These are phyloP conservation scores for Lasiommata megera DNA, from an alignment of 2,888 invertebrate species.

Conservation along the genomic window DNA sequence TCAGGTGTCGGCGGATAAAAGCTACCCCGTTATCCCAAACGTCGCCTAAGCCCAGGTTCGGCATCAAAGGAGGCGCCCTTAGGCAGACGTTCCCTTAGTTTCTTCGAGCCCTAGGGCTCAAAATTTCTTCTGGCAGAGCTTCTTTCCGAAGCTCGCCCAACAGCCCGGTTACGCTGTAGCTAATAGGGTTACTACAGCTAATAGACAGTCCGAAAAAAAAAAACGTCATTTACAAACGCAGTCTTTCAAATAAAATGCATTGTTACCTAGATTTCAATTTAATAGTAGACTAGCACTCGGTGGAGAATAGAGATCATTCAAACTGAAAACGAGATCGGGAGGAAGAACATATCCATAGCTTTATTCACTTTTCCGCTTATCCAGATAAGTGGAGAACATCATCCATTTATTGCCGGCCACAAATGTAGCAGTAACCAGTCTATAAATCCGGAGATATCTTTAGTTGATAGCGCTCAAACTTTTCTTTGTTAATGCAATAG, in stretches of 20 bases:
- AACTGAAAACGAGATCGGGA: constrained; percentile 29
- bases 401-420: constrained; percentile 18
- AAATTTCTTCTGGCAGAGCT: too few species aligned
- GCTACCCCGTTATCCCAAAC: too few species aligned
- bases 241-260: background rate
- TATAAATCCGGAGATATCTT: background rate
- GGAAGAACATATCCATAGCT: constrained; percentile 30
- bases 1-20: too few species aligned
- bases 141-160: too few species aligned
- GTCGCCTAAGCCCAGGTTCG: too few species aligned
- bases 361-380: constrained; percentile 33
- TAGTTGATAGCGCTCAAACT: background rate
- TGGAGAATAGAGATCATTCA: constrained; percentile 21
- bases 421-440: background rate
- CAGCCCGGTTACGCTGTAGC: too few species aligned
- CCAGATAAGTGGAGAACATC: constrained; percentile 29
- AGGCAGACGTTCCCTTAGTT: too few species aligned
- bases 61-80: too few species aligned
- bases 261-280: constrained; percentile 11
- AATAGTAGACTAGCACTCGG: constrained; percentile 15
- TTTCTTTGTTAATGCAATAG: background rate
- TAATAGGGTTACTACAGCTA: too few species aligned
- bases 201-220: too few species aligned
- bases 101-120: too few species aligned
- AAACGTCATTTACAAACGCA: too few species aligned